Evolutionary conservation across 2,797 vertebrate genomes (phyloP), one percentile per base, ranked within the genome.

Genomic region (Chiloscyllium punctatum): DNA sequence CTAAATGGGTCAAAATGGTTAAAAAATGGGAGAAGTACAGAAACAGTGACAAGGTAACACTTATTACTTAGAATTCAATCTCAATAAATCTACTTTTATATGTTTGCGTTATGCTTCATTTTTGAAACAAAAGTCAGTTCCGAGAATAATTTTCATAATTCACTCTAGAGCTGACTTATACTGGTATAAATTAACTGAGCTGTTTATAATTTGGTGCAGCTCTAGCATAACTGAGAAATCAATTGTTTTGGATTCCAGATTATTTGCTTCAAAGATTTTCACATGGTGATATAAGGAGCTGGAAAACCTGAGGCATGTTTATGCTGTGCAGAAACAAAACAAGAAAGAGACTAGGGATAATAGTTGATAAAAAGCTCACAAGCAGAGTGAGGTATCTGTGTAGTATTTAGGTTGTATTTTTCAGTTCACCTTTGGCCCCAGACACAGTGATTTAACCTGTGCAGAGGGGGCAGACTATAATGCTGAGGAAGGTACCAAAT

Each of bases 1-100:
- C 98, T 96, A 99, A 99, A 97, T 99, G 98, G 98, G 96, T 98
- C 82, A 99, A 99, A 97, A 99, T 99, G 99, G 97, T 98, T 97
- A 98, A 98, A 97, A 99, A 98, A 86, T 99, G 98, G 98, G 96
- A 97, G 72, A 99, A 99, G 96, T 99, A 98, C 97, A 98, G 96
- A 96, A 98, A 97, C 97, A 98, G 97, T 96, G 98, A 98, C 74
- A 98, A 98, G 98, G 98, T 99, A 96, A 97, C 97, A 51, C 27
- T 53, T 30, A 66, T 53, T 51, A 82, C 82, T 92, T 92, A 25
- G 68, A 92, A 68, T n/a, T 42, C 62, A 92, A 3, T 18, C 11
- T 25, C 66, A 95, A 69, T 95, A 86, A 48, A 87, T 27, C 62
- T 69, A 18, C 92, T 25, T 42, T 69, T 92, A 21, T 9, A 69